These are phyloP conservation scores for Drosophila dunni DNA, from an alignment of 1,140 invertebrate genomes.

Conservation along the genomic window DNA sequence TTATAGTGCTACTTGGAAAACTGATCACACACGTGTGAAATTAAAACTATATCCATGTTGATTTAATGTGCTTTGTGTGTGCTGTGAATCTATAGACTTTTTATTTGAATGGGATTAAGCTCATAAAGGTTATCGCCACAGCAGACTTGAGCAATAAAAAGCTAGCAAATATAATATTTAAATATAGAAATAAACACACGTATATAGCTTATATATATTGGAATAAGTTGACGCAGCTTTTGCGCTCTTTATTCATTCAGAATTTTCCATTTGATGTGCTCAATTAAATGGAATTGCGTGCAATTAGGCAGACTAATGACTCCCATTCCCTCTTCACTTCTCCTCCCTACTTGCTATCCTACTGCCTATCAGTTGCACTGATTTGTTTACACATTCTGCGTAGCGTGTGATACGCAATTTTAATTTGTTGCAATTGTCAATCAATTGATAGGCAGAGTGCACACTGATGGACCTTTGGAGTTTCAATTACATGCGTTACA, in stretches of 20 bases:
- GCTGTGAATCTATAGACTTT: neutral
- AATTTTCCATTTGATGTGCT: slow-evolving; percentile 27
- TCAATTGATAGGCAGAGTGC: slow-evolving; percentile 34
- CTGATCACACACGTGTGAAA: slow-evolving; percentile 8
- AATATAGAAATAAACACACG: slow-evolving; percentile 5
- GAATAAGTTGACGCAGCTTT: neutral
- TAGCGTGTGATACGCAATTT: slow-evolving; percentile 51
- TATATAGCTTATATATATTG: slow-evolving; percentile 5
- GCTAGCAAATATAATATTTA: slow-evolving; percentile 3
- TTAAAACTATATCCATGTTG: neutral
- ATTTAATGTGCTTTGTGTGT: neutral
- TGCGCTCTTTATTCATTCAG: slow-evolving; percentile 9
- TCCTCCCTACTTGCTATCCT: neutral
- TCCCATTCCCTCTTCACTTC: too few relatives aligned
- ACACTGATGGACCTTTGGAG: slow-evolving; percentile 16
- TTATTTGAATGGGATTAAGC: slow-evolving; percentile 35
- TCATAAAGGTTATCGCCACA: slow-evolving; percentile 50
- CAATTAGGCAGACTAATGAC: slow-evolving; percentile 16
- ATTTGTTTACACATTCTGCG: slow-evolving; percentile 69
- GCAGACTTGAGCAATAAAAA: slow-evolving; percentile 41
- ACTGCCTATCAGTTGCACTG: slow-evolving; percentile 48
- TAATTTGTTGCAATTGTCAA: slow-evolving; percentile 43
- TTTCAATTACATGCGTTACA: slow-evolving; percentile 1
- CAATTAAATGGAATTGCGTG: slow-evolving; percentile 46
- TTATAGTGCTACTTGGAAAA: neutral